Conservation (phyloP, 1,140 invertebrate genomes). For the Pollicipes pollicipes region DNA sequence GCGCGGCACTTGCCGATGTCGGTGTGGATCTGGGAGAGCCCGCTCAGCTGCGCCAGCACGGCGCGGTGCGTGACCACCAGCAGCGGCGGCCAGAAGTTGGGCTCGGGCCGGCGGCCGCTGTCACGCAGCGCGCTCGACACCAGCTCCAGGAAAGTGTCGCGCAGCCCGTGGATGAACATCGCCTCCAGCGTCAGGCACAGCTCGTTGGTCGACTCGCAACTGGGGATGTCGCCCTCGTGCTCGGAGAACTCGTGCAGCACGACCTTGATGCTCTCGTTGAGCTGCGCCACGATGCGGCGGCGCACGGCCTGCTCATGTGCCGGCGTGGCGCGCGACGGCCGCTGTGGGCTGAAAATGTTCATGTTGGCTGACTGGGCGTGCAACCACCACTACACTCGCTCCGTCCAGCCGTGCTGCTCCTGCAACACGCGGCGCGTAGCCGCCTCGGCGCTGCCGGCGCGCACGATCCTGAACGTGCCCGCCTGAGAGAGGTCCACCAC, state of each 20-base stretch:
- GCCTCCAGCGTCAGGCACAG: slow-evolving; percentile 65
- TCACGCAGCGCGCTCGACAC: slow-evolving; percentile 48
- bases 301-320: neutral
- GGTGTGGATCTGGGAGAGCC: slow-evolving; percentile 56
- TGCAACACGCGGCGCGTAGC: neutral
- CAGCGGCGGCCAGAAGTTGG: slow-evolving; percentile 73
- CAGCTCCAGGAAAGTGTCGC: slow-evolving; percentile 63
- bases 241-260: slow-evolving; percentile 7
- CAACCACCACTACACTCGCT: neutral
- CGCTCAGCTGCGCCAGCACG: slow-evolving; percentile 46
- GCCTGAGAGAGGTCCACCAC: slow-evolving; percentile 63
- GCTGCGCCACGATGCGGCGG: neutral
- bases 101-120: slow-evolving; percentile 52
- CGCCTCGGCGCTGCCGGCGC: slow-evolving; percentile 44
- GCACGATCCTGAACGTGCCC: slow-evolving; percentile 51
- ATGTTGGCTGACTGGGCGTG: too few species aligned
- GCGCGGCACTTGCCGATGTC: slow-evolving; percentile 78
- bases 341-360: neutral
- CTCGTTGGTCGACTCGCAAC: slow-evolving; percentile 43
- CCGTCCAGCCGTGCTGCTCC: neutral
- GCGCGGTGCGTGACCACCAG: slow-evolving; percentile 68
- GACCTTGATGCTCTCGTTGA: slow-evolving; percentile 7
- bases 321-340: too few species aligned
- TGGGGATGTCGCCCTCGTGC: neutral
- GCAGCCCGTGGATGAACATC: slow-evolving; percentile 73